Evolutionary conservation across 2,797 vertebrate genomes (phyloP).

Genomic region (Simalia tracyae): DNA sequence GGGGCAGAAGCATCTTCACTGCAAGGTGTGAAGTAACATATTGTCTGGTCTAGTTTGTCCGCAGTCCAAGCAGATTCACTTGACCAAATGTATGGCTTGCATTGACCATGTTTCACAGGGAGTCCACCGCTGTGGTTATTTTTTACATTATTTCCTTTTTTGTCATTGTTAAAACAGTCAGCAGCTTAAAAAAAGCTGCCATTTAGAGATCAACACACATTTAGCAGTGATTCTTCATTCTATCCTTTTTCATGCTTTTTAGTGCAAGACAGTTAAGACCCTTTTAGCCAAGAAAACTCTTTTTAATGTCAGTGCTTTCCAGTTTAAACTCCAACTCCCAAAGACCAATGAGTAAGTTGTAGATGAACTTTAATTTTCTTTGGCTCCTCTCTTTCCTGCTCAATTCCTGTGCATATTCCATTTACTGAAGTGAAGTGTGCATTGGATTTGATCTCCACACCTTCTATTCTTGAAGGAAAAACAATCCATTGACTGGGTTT

Average conservation of each 20-base stretch:
- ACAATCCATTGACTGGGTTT: background rate
- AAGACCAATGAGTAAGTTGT: background rate
- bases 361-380: background rate
- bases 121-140: background rate
- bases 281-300: background rate
- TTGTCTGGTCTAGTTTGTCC: background rate
- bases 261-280: too few relatives aligned
- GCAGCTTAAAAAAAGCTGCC: background rate
- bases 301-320: background rate
- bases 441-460: background rate
- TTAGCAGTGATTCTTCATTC: background rate
- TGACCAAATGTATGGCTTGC: conserved; percentile 19
- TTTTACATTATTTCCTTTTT: background rate
- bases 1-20: background rate
- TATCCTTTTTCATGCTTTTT: background rate
- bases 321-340: background rate
- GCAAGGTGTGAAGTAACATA: background rate
- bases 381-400: background rate
- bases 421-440: background rate
- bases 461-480: background rate
- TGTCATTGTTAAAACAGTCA: background rate
- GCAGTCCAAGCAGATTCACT: background rate
- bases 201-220: background rate
- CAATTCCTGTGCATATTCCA: background rate
- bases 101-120: background rate